These are phyloP conservation scores for Cavia aperea DNA, from an alignment of 2,113 vertebrate species.

Conservation along the genomic window DNA sequence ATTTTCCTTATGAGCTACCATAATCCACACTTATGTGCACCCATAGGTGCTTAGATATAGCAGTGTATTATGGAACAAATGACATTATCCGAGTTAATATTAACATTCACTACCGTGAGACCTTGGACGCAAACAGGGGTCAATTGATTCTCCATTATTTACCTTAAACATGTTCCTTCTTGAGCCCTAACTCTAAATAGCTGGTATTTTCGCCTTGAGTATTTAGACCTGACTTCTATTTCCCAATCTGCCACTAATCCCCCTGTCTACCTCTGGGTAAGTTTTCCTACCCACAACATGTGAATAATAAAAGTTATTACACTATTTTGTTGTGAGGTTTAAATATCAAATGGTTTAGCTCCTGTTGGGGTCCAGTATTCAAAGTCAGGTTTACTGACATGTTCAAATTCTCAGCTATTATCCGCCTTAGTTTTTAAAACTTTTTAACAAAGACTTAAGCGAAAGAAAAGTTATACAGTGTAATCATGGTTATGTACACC, in stretches of 20 bases:
- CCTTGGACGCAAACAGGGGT: background rate
- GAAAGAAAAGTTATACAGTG: background rate
- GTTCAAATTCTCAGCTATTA: background rate
- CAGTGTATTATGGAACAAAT: background rate
- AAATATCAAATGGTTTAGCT: constrained; percentile 2
- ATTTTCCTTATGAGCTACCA: background rate
- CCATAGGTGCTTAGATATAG: background rate
- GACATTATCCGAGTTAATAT: background rate
- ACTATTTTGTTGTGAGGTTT: background rate
- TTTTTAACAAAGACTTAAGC: background rate
- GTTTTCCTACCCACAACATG: background rate
- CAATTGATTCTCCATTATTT: background rate
- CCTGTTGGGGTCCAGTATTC: background rate
- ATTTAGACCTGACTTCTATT: background rate
- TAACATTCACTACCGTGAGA: background rate
- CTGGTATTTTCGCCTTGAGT: background rate
- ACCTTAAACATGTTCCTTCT: background rate
- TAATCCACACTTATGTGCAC: background rate
- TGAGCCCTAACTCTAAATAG: background rate
- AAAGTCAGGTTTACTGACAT: background rate
- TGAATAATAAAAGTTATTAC: background rate
- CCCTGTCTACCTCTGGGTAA: background rate
- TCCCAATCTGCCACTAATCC: background rate
- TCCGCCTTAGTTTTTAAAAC: background rate
- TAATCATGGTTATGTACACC: background rate